Evolutionary conservation across 2,797 vertebrate species (phyloP), one percentile per base, ranked within the genome.

Genomic region (Cynodonichthys magdalenae): DNA sequence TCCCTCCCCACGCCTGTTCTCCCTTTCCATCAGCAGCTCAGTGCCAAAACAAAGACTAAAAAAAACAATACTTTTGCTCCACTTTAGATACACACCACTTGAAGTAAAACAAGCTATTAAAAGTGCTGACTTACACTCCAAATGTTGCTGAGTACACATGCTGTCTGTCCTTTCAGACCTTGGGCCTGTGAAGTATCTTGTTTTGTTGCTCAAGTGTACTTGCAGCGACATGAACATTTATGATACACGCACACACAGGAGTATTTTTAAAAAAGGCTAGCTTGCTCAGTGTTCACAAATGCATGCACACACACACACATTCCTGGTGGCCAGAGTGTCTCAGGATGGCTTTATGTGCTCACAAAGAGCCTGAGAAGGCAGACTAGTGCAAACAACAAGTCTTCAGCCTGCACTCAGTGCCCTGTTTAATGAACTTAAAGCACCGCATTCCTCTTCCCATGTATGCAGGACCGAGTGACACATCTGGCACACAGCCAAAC

Each of bases 351-450:
- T 49, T 45, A 55, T 64, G 8, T 8, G 59, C 63, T 67, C 75
- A 81, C 58, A 73, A 71, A 66, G 73, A 68, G 68, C 68, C 74
- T 66, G 75, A 85, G 79, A 75, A 79, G 84, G 72, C 66, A 4
- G 69, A 57, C 73, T 69, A 79, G 70, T 58, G 80, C 83, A 86
- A 89, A 90, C 86, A 89, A 69, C 77, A 19, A 75, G 60, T 72
- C 84, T 63, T 81, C 76, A 73, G 67, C 70, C 66, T 47, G 87
- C 79, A 68, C 80, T 88, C 76, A 31, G 75, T 82, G 77, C 53
- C 18, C 74, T 71, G 78, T 80, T 89, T 91, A 89, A 87, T 87
- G 80, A 90, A 86, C 73, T 77, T 24, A 68, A 84, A 77, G 80
- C 71, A 65, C 77, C n/a, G 66, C 81, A 89, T 87, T 90, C 87